phyloP scores from a whole-genome alignment of 2,113 vertebrate genomes.

The Melanotaenia duboulayi region DNA sequence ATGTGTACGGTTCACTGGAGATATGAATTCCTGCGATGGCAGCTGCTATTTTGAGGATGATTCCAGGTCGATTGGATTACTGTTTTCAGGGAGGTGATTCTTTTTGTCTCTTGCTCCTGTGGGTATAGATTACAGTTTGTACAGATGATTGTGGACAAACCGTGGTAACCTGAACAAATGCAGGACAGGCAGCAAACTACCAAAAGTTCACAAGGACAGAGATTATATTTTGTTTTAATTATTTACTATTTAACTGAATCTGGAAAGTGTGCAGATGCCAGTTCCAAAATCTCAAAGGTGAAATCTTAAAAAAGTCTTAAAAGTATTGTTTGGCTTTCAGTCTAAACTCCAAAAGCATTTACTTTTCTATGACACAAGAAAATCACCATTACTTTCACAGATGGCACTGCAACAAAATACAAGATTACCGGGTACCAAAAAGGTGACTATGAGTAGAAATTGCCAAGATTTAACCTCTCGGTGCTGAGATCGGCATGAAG shows the following conservation, averaged over 20 bases:
- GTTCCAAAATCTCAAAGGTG: neutral
- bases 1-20: neutral
- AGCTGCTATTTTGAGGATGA: slow-evolving; percentile 55
- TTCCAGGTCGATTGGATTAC: slow-evolving; percentile 72
- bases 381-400: neutral
- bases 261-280: neutral
- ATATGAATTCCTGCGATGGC: slow-evolving; percentile 3
- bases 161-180: slow-evolving; percentile 19
- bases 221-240: too few relatives aligned
- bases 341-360: neutral
- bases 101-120: slow-evolving; percentile 24
- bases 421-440: neutral
- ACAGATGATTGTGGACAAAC: slow-evolving; percentile 17
- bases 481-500: neutral
- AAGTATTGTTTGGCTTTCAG: neutral
- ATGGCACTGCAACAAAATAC: neutral
- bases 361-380: too few relatives aligned
- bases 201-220: too few relatives aligned
- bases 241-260: too few relatives aligned
- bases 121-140: slow-evolving; percentile 47
- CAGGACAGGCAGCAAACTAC: neutral
- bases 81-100: slow-evolving; percentile 33
- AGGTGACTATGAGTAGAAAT: neutral
- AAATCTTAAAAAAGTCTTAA: neutral
- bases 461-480: slow-evolving; percentile 16